Conservation (phyloP, 2,113 vertebrate genomes). For the Gyps fulvus region DNA sequence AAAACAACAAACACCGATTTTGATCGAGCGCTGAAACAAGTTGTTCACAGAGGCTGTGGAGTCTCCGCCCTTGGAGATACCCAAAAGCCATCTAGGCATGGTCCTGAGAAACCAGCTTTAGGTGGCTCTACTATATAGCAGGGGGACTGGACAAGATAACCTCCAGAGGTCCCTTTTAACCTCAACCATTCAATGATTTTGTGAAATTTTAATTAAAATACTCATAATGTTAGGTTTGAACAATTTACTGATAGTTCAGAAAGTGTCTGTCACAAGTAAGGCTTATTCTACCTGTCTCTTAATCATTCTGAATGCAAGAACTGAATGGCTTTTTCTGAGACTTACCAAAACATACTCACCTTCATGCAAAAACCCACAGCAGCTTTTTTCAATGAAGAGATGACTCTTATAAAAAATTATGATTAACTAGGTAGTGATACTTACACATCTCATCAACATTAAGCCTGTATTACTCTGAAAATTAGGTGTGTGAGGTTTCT, state of each 20-base stretch:
- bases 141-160: not conserved
- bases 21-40: not conserved
- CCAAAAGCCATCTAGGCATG: not conserved
- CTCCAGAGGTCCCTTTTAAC: not conserved
- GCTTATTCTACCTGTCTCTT: not conserved
- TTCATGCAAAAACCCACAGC: not conserved
- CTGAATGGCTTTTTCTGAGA: not conserved
- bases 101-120: not conserved
- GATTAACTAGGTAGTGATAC: not conserved
- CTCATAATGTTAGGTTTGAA: not conserved
- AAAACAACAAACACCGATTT: not conserved
- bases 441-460: not conserved
- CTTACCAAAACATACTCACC: too few relatives aligned
- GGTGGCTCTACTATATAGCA: rapidly evolving
- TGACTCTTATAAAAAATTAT: not conserved
- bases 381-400: not conserved
- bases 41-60: not conserved
- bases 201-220: not conserved
- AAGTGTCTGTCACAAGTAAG: not conserved
- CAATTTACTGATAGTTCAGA: not conserved
- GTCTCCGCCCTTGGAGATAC: not conserved
- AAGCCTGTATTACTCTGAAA: not conserved
- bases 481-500: not conserved
- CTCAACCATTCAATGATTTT: not conserved
- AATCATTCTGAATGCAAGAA: not conserved